Conservation (phyloP, 2,797 vertebrate genomes). For the Argya squamiceps region DNA sequence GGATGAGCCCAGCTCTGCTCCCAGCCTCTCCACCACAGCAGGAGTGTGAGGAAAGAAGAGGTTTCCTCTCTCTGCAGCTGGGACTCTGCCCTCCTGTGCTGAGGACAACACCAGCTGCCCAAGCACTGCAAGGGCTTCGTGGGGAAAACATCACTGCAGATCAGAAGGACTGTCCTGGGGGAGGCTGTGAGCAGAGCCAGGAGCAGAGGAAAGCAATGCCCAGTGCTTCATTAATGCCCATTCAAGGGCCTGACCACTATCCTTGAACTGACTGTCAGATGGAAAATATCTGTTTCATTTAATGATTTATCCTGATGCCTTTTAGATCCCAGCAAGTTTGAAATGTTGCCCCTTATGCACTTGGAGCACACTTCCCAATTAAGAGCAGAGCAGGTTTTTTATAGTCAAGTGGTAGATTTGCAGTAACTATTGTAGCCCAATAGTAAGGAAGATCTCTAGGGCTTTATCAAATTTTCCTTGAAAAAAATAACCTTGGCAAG, state of each 20-base stretch:
- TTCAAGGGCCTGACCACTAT: neutral
- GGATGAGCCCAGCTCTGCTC: neutral
- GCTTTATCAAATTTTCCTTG: conserved; percentile 3
- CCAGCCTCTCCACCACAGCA: neutral
- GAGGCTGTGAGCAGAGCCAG: neutral
- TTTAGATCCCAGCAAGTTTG: conserved; percentile 29
- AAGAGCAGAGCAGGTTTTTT: neutral
- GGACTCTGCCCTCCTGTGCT: neutral
- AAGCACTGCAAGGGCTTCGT: neutral
- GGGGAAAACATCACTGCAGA: neutral
- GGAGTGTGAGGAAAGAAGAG: fast-evolving
- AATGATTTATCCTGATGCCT: conserved; percentile 16
- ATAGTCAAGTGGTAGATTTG: conserved; percentile 12
- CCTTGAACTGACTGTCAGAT: neutral
- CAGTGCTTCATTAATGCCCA: neutral
- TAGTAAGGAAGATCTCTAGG: neutral
- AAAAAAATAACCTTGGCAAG: conserved; percentile 9
- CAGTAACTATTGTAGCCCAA: conserved; percentile 6
- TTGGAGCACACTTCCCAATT: conserved; percentile 30
- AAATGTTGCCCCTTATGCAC: conserved; percentile 1
- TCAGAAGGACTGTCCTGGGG: neutral
- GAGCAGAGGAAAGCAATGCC: neutral
- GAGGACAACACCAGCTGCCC: neutral
- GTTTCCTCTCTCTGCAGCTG: neutral
- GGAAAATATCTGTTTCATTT: conserved; percentile 32